Base-by-base conservation (phyloP, 1,140 invertebrate species). In the Thrips palmi region DNA sequence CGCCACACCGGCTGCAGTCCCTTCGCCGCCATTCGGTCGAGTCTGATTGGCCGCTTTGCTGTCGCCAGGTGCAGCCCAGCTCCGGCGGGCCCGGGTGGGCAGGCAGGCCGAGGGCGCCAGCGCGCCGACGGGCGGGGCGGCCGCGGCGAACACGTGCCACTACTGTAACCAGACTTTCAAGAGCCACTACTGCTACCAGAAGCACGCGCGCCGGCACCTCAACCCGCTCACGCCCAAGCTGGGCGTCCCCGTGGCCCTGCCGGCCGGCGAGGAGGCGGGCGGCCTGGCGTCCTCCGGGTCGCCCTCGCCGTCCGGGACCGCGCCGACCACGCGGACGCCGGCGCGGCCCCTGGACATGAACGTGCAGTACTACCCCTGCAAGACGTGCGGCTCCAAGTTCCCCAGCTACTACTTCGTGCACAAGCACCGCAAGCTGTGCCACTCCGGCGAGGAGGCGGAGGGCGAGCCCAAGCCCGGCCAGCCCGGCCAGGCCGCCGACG, bases 361-460 rank as follows among this genome's bases (percentile, higher is more conserved):
- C 47, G 74, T 87, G 0, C 83, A 88, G 53, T 89, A 87, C 59
- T 89, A 87, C 58, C 83, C 84, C 0, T 89, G 85, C 59, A 88
- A 88, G 56, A 85, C 78, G 0, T 89, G 84, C 58, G 84, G 85
- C 17, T 81, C 71, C 51, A 88, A 87, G 59, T 89, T 89, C 52
- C 85, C 85, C 0, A 85, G 80, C 45, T 89, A 89, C 51, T 89
- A 89, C 54, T 89, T 89, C 60, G 85, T 89, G 3, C 85, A 88
- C 52, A 89, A 89, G 49, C 85, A 89, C 57, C 61, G 81, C 18
- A 85, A 86, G 58, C 51, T 81, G 43, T 86, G 81, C 54, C 83
- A 89, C 51, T 70, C 70, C 5, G 55, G 55, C n/a, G 56, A 62
- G 7, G 52, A 56, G n/a, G 27, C 23, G 7, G 45, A 46, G 4